These are phyloP conservation scores for Drosophila aldrichi DNA, from an alignment of 2,888 invertebrate genomes.

Conservation along the genomic window DNA sequence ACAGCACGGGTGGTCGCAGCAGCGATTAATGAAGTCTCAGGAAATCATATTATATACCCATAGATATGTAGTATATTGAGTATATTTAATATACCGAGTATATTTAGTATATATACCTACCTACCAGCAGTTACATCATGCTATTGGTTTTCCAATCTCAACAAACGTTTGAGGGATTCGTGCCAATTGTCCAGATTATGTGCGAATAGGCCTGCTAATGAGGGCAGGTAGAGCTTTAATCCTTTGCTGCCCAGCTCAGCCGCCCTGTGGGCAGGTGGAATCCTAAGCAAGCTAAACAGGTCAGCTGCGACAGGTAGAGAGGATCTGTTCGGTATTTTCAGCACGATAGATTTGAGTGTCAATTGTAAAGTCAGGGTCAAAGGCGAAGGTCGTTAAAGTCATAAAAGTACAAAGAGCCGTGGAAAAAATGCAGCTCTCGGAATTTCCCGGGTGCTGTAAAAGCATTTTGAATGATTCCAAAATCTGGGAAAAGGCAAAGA, in stretches of 20 bases:
- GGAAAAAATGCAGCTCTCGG: conserved; percentile 43
- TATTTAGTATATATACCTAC: too few relatives aligned
- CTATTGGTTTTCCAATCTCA: neutral
- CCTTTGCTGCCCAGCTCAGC: conserved; percentile 22
- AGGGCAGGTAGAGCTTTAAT: conserved; percentile 34
- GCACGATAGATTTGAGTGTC: neutral
- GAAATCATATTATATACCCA: neutral
- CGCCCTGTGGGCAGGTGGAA: conserved; percentile 50
- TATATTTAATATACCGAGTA: neutral
- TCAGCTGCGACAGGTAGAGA: conserved; percentile 11
- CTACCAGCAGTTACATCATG: neutral
- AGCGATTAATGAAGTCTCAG: neutral
- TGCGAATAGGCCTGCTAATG: conserved; percentile 19
- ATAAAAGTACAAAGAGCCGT: neutral
- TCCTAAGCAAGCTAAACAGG: conserved; percentile 14
- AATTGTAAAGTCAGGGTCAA: conserved; percentile 57
- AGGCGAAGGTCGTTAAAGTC: conserved; percentile 17
- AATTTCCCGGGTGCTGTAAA: conserved; percentile 64
- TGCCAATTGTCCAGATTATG: conserved; percentile 23
- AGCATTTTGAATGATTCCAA: conserved; percentile 63
- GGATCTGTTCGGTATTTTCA: conserved; percentile 34
- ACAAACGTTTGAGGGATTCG: neutral
- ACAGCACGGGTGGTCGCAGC: conserved; percentile 1
- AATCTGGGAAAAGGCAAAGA: conserved; percentile 5
- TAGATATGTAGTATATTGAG: neutral